Evolutionary conservation across 2,797 vertebrate genomes (phyloP).

Genomic region (Hyperoplus lanceolatus): DNA sequence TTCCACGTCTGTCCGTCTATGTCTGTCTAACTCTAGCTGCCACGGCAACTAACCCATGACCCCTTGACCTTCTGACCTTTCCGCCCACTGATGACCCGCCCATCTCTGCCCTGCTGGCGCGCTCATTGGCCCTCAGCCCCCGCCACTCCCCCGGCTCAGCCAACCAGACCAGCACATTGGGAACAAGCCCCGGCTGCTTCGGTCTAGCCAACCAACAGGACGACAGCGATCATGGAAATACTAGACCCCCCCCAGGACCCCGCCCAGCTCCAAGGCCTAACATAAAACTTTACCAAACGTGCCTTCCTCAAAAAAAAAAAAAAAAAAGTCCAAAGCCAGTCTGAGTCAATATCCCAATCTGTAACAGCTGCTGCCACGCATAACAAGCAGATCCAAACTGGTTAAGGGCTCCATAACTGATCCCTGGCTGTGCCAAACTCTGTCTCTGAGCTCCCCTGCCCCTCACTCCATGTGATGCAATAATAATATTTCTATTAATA

Average conservation of each 20-base stretch:
- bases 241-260: conserved; percentile 67
- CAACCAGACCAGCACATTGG: conserved; percentile 81
- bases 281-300: conserved; percentile 72
- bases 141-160: conserved; percentile 92
- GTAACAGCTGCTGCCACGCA: conserved; percentile 18
- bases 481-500: conserved; percentile 71
- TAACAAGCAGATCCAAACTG: conserved; percentile 37
- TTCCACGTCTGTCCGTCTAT: conserved; percentile 87
- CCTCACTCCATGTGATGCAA: conserved; percentile 62
- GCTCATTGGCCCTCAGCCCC: conserved; percentile 98
- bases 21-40: conserved; percentile 98
- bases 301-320: conserved; percentile 59
- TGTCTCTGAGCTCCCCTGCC: conserved; percentile 52
- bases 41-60: conserved; percentile 99
- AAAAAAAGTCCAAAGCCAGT: conserved; percentile 82
- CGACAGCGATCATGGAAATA: conserved; percentile 89
- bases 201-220: conserved; percentile 79
- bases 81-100: conserved; percentile 99
- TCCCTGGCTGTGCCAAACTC: conserved; percentile 69
- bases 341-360: conserved; percentile 45
- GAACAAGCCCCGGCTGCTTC: conserved; percentile 78
- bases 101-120: conserved; percentile 98
- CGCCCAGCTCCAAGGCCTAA: conserved; percentile 63
- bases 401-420: conserved; percentile 73
- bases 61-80: conserved; percentile 99